phyloP scores from a whole-genome alignment of 2,113 vertebrate genomes.

The Columba livia region DNA sequence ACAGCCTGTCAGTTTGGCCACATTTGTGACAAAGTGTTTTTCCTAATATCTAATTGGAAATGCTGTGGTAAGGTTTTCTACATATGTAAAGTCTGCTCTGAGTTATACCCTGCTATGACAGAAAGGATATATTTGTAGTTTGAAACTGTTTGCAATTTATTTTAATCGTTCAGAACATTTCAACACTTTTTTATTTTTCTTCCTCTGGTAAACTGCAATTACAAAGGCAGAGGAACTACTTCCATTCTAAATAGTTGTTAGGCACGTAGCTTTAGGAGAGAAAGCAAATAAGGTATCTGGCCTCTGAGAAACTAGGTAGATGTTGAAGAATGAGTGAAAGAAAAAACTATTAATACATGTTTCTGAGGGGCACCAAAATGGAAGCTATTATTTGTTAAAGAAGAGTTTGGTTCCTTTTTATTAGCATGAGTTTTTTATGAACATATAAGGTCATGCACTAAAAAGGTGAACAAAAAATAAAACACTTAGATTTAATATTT shows the following conservation, averaged over 20 bases:
- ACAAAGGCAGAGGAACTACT: neutral
- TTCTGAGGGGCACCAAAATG: neutral
- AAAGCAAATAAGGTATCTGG: neutral
- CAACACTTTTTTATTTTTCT: neutral
- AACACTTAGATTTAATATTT: neutral
- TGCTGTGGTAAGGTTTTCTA: neutral
- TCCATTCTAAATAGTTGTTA: neutral
- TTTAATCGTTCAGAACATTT: neutral
- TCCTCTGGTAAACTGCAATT: neutral
- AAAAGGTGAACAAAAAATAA: neutral
- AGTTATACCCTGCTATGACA: neutral
- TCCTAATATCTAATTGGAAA: neutral
- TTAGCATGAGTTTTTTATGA: neutral
- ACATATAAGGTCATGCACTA: neutral
- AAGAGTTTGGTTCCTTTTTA: neutral
- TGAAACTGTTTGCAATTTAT: conserved; percentile 27
- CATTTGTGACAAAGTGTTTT: neutral
- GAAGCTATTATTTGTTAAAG: neutral
- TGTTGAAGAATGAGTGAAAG: too few relatives aligned
- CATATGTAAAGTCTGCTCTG: conserved; percentile 2
- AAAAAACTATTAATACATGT: neutral
- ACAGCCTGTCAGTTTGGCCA: neutral
- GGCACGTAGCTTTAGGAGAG: neutral
- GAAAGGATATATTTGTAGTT: neutral
- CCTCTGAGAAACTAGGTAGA: neutral